A percentile compares a stretch with the other conserved stretches of the same genome.
phyloP scores from a whole-genome alignment of 2,888 invertebrate species.

The Parnassius orleans region DNA sequence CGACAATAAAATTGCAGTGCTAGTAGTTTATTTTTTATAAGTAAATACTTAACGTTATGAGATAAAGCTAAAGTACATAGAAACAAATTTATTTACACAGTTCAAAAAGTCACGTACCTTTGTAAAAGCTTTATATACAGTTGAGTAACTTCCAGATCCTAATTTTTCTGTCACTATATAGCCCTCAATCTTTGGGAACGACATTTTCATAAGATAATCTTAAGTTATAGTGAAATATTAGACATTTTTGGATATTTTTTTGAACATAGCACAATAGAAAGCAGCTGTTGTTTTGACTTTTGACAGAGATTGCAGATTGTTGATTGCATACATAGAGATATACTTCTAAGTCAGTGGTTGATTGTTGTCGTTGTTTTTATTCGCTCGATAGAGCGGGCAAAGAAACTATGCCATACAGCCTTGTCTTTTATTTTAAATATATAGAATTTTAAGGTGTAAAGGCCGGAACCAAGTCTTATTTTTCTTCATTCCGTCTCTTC shows the following conservation, averaged over 20 bases:
- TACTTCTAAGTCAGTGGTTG: too few relatives aligned
- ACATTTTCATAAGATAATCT: conserved; percentile 54
- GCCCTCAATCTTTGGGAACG: conserved; percentile 82
- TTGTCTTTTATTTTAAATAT: too few relatives aligned
- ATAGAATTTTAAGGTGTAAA: too few relatives aligned
- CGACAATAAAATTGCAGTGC: conserved; percentile 17
- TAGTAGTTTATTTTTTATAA: not conserved
- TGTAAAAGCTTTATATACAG: conserved; percentile 89
- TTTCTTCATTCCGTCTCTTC: too few relatives aligned
- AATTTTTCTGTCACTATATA: conserved; percentile 87
- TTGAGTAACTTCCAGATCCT: conserved; percentile 91
- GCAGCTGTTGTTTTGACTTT: too few relatives aligned
- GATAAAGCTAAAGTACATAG: conserved; percentile 20
- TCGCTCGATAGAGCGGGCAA: too few relatives aligned
- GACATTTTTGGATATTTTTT: conserved; percentile 23
- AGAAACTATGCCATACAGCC: too few relatives aligned
- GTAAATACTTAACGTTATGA: not conserved
- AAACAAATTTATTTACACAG: conserved; percentile 15
- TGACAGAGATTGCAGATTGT: too few relatives aligned
- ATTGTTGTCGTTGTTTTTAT: too few relatives aligned
- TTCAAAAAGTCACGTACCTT: conserved; percentile 64
- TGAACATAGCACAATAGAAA: too few relatives aligned
- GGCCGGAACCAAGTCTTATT: too few relatives aligned
- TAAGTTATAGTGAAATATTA: conserved; percentile 1
- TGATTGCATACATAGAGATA: too few relatives aligned